Evolutionary conservation across 2,888 invertebrate genomes (phyloP), one percentile per base, ranked within the genome.

Genomic region (Drosophila recens): DNA sequence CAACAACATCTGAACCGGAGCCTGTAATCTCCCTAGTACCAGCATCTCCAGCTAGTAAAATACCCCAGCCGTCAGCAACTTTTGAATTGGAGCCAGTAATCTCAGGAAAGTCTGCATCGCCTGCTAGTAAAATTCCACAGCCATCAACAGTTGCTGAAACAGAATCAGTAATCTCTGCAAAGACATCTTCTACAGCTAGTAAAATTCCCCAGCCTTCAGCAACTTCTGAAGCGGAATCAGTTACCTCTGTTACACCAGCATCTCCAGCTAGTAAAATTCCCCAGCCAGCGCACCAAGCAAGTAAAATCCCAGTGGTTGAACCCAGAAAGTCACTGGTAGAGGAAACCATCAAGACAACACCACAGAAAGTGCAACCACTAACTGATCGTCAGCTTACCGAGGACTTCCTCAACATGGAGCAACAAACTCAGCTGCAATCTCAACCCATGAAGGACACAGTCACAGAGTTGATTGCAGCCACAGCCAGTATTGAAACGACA

Each of bases 341-440:
- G 10, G 76, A 81, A 34, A 15, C 69, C 11, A 2, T 38, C 0
- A 87, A 78, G 15, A 15, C 40, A 13, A 5, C 34, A 15, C 58
- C 66, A 43, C 64, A 67, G 40, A 70, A 73, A 36, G 57, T 64
- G 5, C 63, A 73, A 9, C 40, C 71, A 8, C 40, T 79, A 0
- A 76, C 79, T 4, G 79, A 90, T 36, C 79, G 74, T 13, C 79
- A 81, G 53, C 66, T 84, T 1, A 87, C 87, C 2, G 77, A 80
- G 13, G 89, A 90, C 65, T 86, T 90, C 15, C 75, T 90, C 2
- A 73, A 49, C 34, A 90, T 82, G 74, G 89, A 90, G 30, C 83
- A 90, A 46, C 72, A 80, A 67, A 70, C 75, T 3, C 88, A 89
- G 42, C 42, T 87, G 52, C 58, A 61, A 17, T 58, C 66, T 13